phyloP scores from a whole-genome alignment of 2,113 vertebrate species.

The Loxodonta africana region DNA sequence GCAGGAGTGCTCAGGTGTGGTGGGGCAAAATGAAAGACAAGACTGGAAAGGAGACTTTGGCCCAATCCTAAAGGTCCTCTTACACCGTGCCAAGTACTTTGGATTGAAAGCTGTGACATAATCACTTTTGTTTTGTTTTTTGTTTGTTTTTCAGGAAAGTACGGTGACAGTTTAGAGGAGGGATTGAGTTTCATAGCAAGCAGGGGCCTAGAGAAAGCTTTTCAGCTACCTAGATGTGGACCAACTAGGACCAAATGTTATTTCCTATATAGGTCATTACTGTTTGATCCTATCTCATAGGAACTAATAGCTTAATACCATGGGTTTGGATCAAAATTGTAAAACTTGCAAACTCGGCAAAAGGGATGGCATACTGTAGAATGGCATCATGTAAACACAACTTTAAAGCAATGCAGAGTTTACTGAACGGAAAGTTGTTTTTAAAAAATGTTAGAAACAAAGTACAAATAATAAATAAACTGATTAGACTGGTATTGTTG shows the following conservation, averaged over 20 bases:
- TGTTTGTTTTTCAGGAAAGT: neutral
- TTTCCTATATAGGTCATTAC: neutral
- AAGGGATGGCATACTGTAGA: neutral
- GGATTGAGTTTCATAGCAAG: neutral
- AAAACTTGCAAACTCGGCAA: neutral
- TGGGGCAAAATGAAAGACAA: neutral
- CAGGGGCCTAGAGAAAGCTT: neutral
- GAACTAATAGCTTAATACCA: neutral
- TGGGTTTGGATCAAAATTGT: neutral
- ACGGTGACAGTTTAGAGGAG: neutral
- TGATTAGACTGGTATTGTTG: neutral
- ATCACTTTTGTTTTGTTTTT: neutral
- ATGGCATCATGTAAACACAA: neutral
- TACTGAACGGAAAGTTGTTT: neutral
- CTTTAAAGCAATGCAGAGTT: neutral
- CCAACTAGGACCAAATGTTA: neutral
- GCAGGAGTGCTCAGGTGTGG: neutral
- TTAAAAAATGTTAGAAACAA: neutral
- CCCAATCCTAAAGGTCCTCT: neutral
- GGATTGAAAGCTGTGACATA: neutral
- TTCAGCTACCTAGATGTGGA: neutral
- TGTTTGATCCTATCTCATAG: neutral
- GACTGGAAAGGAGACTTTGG: neutral
- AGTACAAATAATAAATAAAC: neutral
- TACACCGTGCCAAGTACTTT: neutral